A percentile compares a stretch with the other conserved stretches of the same genome.
Evolutionary conservation across 2,113 vertebrate genomes (phyloP).

Genomic region (Phrynosoma blainvillii): DNA sequence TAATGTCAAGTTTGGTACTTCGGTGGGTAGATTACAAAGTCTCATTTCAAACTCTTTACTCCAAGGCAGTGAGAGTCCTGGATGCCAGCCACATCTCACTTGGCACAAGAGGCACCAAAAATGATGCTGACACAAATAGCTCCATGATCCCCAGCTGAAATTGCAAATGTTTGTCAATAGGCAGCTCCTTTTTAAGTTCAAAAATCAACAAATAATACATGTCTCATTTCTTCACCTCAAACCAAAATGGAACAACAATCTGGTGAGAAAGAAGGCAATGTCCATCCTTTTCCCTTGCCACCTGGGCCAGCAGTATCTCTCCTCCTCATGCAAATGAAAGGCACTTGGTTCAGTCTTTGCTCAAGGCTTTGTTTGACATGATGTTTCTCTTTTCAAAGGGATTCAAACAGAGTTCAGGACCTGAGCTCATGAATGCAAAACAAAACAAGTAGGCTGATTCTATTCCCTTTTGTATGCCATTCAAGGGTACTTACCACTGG

Average conservation of each 20-base stretch:
- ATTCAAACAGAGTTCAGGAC: conserved; percentile 24
- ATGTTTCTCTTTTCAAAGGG: conserved; percentile 4
- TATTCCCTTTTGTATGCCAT: background rate
- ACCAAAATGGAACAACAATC: conserved; percentile 13
- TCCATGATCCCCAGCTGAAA: conserved; percentile 34
- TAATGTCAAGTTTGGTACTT: conserved; percentile 16
- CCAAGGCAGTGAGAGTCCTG: conserved; percentile 47
- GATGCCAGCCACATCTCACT: conserved; percentile 51
- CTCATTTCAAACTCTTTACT: conserved; percentile 28
- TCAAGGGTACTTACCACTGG: background rate
- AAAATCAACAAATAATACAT: conserved; percentile 30
- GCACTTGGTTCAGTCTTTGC: background rate
- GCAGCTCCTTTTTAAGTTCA: conserved; percentile 34
- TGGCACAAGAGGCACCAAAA: conserved; percentile 32
- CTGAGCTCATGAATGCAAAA: background rate
- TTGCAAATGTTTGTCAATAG: conserved; percentile 59
- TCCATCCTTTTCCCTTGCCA: background rate
- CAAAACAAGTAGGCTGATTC: background rate
- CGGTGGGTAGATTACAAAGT: conserved; percentile 33
- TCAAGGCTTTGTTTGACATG: background rate
- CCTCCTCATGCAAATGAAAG: conserved; percentile 13
- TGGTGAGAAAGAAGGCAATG: background rate
- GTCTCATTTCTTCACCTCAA: conserved; percentile 30
- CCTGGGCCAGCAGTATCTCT: background rate
- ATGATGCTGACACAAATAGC: conserved; percentile 60